A percentile compares a stretch with the other conserved stretches of the same genome.
Conservation (phyloP, 1,140 invertebrate genomes). For the Drosophila hydei region DNA sequence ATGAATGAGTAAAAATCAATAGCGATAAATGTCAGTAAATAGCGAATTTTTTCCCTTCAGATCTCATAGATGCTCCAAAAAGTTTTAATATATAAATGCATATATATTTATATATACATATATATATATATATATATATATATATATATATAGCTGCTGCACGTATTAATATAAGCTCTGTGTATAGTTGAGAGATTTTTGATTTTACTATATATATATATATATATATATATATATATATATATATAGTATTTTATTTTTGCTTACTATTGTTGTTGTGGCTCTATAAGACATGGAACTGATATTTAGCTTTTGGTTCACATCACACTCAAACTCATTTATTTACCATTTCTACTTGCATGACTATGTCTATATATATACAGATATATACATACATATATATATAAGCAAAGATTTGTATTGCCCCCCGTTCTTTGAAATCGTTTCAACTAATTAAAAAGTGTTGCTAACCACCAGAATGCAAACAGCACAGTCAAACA, state of each 20-base stretch:
- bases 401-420: not conserved
- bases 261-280: slow-evolving; percentile 1
- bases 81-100: slow-evolving; percentile 29
- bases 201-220: not conserved
- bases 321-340: not conserved
- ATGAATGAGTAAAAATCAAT: slow-evolving; percentile 26
- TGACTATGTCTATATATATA: not conserved
- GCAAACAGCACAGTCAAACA: slow-evolving; percentile 51
- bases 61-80: slow-evolving; percentile 52
- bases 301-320: slow-evolving; percentile 22
- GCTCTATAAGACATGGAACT: slow-evolving; percentile 26
- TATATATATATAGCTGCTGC: slow-evolving; percentile 34
- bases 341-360: not conserved
- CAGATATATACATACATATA: not conserved
- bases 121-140: slow-evolving; percentile 10
- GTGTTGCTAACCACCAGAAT: slow-evolving; percentile 62
- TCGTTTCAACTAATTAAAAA: slow-evolving; percentile 79
- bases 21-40: slow-evolving; percentile 47
- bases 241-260: not conserved
- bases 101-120: slow-evolving; percentile 14
- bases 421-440: slow-evolving; percentile 48
- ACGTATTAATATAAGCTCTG: slow-evolving; percentile 39
- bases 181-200: slow-evolving; percentile 36
- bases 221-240: not conserved
- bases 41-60: slow-evolving; percentile 50